Evolutionary conservation across 2,113 vertebrate genomes (phyloP).

Genomic region (Lynx canadensis): DNA sequence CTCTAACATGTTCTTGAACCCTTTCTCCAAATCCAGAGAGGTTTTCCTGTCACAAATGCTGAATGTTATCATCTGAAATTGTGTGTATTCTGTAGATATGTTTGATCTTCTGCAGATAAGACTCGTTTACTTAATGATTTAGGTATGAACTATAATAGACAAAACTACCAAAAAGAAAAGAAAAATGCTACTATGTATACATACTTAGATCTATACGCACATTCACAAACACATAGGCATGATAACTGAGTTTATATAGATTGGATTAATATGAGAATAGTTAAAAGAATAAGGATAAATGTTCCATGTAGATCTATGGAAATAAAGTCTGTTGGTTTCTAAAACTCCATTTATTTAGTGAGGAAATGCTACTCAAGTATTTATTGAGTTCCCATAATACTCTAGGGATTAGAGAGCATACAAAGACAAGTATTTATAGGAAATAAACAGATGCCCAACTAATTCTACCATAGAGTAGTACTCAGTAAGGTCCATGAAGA

Average conservation of each 20-base stretch:
- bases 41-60: constrained; percentile 51
- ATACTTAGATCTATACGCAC: not conserved
- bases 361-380: not conserved
- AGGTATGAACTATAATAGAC: not conserved
- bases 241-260: not conserved
- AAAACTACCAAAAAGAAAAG: constrained; percentile 20
- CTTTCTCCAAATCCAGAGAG: constrained; percentile 56
- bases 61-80: constrained; percentile 62
- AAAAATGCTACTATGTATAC: not conserved
- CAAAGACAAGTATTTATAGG: not conserved
- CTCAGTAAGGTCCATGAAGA: not conserved
- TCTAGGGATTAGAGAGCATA: not conserved
- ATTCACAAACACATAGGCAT: not conserved
- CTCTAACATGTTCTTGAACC: constrained; percentile 60
- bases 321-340: not conserved
- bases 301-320: not conserved
- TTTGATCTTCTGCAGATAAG: constrained; percentile 73
- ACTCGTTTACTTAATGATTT: constrained; percentile 33
- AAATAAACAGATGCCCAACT: constrained; percentile 1
- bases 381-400: not conserved
- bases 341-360: not conserved
- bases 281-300: not conserved
- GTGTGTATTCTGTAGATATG: constrained; percentile 42
- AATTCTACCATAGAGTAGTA: not conserved
- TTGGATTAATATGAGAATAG: not conserved